A percentile compares a stretch with the other conserved stretches of the same genome.
Conservation (phyloP, 2,113 vertebrate genomes). For the Pterophyllum scalare region DNA sequence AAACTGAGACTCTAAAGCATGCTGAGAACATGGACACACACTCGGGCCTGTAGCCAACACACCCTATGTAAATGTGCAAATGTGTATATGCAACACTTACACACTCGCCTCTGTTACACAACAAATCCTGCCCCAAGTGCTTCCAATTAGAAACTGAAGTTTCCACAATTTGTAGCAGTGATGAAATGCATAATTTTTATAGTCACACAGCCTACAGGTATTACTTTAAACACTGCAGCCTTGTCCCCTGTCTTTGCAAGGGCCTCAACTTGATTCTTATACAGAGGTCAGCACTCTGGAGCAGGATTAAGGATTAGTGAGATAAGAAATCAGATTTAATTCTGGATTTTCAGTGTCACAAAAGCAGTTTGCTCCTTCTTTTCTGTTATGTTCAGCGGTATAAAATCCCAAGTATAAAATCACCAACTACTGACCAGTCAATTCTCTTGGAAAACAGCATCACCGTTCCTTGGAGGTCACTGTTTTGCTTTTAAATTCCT, state of each 20-base stretch:
- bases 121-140: background rate
- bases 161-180: conserved; percentile 4
- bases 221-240: background rate
- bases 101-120: conserved; percentile 7
- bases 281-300: background rate
- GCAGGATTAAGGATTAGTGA: background rate
- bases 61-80: conserved; percentile 45
- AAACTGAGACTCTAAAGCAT: conserved; percentile 60
- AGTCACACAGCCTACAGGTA: conserved; percentile 1
- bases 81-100: conserved; percentile 14
- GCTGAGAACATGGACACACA: conserved; percentile 19
- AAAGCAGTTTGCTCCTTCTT: background rate
- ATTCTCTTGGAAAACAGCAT: background rate
- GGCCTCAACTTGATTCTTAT: background rate
- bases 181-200: conserved; percentile 23
- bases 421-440: background rate
- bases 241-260: too few relatives aligned
- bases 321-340: background rate
- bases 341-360: background rate
- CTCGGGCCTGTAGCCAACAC: conserved; percentile 23
- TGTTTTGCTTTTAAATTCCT: background rate
- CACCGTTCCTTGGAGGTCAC: background rate
- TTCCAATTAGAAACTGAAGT: background rate
- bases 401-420: background rate
- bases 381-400: background rate